phyloP scores from a whole-genome alignment of 2,113 vertebrate genomes.

The Dryoscopus gambensis region DNA sequence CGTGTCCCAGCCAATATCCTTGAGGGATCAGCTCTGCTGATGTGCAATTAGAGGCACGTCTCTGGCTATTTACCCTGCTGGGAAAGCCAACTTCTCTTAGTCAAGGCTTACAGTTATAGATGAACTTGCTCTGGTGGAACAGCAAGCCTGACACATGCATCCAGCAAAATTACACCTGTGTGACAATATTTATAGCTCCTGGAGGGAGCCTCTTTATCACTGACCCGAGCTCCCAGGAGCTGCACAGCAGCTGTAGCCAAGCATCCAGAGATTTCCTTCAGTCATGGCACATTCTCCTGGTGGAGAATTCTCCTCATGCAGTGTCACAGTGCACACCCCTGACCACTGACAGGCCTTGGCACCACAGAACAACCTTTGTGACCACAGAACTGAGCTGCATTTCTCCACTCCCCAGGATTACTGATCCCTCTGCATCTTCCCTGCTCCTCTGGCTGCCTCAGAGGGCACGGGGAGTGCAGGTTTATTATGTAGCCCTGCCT shows the following conservation, averaged over 20 bases:
- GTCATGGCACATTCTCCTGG: background rate
- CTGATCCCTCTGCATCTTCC: background rate
- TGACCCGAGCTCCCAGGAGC: conserved; percentile 15
- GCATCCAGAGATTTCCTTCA: background rate
- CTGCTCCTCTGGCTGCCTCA: background rate
- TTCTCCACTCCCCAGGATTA: background rate
- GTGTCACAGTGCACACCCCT: background rate
- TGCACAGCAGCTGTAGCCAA: background rate
- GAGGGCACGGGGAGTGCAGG: background rate
- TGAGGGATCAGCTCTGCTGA: conserved; percentile 45
- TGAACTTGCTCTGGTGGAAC: conserved; percentile 45
- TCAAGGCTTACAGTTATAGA: conserved; percentile 38
- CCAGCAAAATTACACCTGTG: conserved; percentile 23
- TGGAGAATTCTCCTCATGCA: background rate
- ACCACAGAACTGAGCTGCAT: background rate
- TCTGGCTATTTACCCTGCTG: conserved; percentile 38
- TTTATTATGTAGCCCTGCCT: background rate
- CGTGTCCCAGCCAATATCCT: background rate
- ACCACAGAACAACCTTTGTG: background rate
- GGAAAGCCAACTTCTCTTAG: conserved; percentile 39
- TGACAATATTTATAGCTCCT: conserved; percentile 54
- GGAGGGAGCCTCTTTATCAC: conserved; percentile 35
- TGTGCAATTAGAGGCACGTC: conserved; percentile 28
- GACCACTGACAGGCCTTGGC: background rate
- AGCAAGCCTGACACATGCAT: conserved; percentile 21